These are phyloP conservation scores for Drosophila anomelani DNA, from an alignment of 2,888 invertebrate genomes.

Conservation along the genomic window DNA sequence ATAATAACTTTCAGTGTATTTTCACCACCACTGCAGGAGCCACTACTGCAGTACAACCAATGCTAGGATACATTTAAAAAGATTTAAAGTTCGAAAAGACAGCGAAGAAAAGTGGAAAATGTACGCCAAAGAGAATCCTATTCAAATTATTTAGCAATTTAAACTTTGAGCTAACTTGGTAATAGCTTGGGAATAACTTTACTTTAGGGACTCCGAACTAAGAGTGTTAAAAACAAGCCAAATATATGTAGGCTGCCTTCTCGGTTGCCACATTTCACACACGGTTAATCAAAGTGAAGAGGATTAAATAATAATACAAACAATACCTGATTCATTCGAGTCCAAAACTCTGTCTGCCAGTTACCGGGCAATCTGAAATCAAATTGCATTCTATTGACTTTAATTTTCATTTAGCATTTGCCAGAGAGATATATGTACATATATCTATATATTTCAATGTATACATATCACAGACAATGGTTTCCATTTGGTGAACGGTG, in stretches of 20 bases:
- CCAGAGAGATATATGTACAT: conserved; percentile 9
- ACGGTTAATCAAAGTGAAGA: conserved; percentile 16
- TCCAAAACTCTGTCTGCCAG: conserved; percentile 4
- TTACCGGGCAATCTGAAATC: conserved; percentile 2
- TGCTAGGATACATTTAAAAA: conserved; percentile 1
- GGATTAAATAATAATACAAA: conserved; percentile 12
- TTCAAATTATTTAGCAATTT: conserved; percentile 2
- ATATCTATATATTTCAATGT: not conserved
- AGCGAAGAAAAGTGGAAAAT: not conserved
- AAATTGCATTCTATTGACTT: conserved; percentile 37
- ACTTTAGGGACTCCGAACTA: not conserved
- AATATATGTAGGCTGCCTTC: not conserved
- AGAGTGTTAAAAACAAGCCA: not conserved
- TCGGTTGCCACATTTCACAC: not conserved
- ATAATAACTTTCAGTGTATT: not conserved
- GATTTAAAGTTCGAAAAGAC: conserved; percentile 4
- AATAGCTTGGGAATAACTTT: not conserved
- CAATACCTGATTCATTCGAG: conserved; percentile 10
- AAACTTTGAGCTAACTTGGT: not conserved
- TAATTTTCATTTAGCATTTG: conserved; percentile 22
- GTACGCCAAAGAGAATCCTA: not conserved
- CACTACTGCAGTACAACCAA: not conserved
- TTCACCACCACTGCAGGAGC: not conserved
- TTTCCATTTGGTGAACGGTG: not conserved
- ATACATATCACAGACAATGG: conserved; percentile 6